Conservation (phyloP, 2,888 invertebrate species). For the Ecdyonurus torrentis region DNA sequence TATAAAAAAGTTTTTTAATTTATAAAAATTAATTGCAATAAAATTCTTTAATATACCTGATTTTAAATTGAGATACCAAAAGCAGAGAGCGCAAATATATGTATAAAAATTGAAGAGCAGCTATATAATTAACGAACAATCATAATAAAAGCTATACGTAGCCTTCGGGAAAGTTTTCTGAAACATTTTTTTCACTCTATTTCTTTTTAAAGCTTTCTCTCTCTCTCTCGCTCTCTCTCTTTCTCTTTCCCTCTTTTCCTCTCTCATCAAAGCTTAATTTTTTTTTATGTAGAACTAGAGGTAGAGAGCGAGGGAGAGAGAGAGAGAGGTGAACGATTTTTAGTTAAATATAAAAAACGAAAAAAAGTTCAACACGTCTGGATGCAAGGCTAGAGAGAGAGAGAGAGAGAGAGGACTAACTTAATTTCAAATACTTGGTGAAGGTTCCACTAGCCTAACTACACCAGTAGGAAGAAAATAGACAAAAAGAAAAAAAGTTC, state of each 20-base stretch:
- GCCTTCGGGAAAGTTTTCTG: not conserved
- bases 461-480: not conserved
- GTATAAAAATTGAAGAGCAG: not conserved
- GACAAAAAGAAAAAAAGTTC: not conserved
- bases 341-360: not conserved
- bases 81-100: not conserved
- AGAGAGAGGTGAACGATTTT: not conserved
- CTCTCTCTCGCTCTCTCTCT: not conserved
- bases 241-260: not conserved
- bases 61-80: too few species aligned
- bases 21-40: too few species aligned
- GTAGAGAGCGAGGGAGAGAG: not conserved
- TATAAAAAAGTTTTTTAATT: too few species aligned
- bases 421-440: slow-evolving; percentile 1
- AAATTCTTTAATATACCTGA: too few species aligned
- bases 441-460: not conserved
- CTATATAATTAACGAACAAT: not conserved
- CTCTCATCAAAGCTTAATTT: not conserved
- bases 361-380: not conserved
- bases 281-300: not conserved
- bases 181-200: not conserved
- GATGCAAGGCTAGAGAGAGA: not conserved
- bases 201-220: not conserved
- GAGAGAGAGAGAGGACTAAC: not conserved
- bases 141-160: not conserved